Evolutionary conservation across 2,113 vertebrate species (phyloP).

Genomic region (Toxotes jaculatrix): DNA sequence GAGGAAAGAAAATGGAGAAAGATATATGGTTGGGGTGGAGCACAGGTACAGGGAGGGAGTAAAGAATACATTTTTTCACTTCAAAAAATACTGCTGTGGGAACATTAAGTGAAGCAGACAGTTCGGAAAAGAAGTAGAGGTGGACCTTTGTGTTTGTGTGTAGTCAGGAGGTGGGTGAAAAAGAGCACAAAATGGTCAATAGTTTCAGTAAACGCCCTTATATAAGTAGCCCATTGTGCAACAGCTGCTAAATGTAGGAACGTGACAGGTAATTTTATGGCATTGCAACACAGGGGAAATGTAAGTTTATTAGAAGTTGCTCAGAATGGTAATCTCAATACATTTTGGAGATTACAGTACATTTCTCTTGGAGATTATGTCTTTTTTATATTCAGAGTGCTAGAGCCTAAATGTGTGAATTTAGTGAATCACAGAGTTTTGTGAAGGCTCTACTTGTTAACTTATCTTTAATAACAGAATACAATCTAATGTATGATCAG

Average conservation of each 20-base stretch:
- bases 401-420: not conserved
- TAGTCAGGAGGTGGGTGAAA: not conserved
- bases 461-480: conserved; percentile 39
- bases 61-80: not conserved
- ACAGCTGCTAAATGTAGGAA: not conserved
- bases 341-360: not conserved
- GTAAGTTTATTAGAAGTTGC: not conserved
- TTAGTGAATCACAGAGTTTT: not conserved
- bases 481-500: conserved; percentile 31
- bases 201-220: not conserved
- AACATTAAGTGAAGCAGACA: not conserved
- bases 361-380: not conserved
- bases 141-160: not conserved
- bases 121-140: not conserved
- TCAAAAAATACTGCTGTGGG: not conserved
- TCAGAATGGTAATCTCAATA: not conserved
- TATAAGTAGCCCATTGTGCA: conserved; percentile 1
- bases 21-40: not conserved
- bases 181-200: not conserved
- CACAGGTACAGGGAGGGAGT: not conserved
- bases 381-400: not conserved
- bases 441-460: not conserved
- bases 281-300: not conserved
- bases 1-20: not conserved
- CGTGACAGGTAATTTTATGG: not conserved